A percentile compares a stretch with the other conserved stretches of the same genome.
Evolutionary conservation across 2,797 vertebrate species (phyloP).

Genomic region (Siniperca scherzeri): DNA sequence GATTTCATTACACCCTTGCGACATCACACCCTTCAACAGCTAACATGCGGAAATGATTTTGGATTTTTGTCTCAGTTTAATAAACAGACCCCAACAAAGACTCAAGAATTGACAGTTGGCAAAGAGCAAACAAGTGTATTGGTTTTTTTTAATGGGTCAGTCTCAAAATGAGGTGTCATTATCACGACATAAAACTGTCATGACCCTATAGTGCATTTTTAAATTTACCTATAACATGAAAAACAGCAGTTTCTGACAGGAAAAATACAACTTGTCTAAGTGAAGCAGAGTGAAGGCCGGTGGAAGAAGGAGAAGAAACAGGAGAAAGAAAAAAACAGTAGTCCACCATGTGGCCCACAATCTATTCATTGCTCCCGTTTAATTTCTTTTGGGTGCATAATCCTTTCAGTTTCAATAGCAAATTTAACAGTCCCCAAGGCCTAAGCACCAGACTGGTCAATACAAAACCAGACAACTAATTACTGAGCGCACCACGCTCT

Average conservation of each 20-base stretch:
- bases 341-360: slow-evolving; percentile 76
- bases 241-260: slow-evolving; percentile 45
- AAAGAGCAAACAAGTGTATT: slow-evolving; percentile 16
- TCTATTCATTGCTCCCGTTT: slow-evolving; percentile 89
- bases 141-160: slow-evolving; percentile 24
- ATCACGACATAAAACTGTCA: slow-evolving; percentile 59
- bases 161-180: slow-evolving; percentile 53
- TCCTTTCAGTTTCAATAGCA: slow-evolving; percentile 88
- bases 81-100: slow-evolving; percentile 19
- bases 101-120: slow-evolving; percentile 29
- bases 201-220: slow-evolving; percentile 37
- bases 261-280: slow-evolving; percentile 51
- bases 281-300: slow-evolving; percentile 32
- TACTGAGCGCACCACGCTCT: slow-evolving; percentile 82
- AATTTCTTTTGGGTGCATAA: slow-evolving; percentile 89
- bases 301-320: slow-evolving; percentile 24
- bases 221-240: slow-evolving; percentile 51
- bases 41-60: slow-evolving; percentile 66
- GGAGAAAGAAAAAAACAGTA: slow-evolving; percentile 44
- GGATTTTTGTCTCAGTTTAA: slow-evolving; percentile 30
- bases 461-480: slow-evolving; percentile 92
- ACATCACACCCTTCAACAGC: slow-evolving; percentile 59
- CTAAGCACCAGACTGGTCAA: slow-evolving; percentile 88
- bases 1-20: slow-evolving; percentile 65
- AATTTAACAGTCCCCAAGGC: slow-evolving; percentile 89